Conservation (phyloP, 2,797 vertebrate species). For the Gastrophryne carolinensis region DNA sequence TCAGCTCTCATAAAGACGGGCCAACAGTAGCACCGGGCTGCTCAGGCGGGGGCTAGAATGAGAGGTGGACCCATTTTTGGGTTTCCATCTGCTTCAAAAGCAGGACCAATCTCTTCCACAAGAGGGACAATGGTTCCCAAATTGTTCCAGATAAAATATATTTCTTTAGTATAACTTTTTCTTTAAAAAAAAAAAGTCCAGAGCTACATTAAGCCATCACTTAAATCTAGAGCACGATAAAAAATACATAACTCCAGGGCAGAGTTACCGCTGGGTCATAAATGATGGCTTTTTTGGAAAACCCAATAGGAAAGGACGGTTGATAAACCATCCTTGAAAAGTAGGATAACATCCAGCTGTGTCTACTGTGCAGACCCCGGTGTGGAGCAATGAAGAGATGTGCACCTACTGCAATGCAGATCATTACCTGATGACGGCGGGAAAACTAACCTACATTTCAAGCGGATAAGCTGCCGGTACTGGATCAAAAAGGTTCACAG, state of each 20-base stretch:
- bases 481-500: neutral
- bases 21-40: too few relatives aligned
- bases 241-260: neutral
- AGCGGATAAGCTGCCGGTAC: neutral
- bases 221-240: neutral
- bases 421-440: neutral
- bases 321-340: constrained; percentile 30
- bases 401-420: constrained; percentile 18
- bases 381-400: neutral
- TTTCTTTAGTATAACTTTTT: neutral
- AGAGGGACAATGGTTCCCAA: neutral
- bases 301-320: constrained; percentile 6
- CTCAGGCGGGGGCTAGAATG: too few relatives aligned
- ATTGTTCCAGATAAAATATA: neutral
- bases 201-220: neutral
- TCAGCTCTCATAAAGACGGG: too few relatives aligned
- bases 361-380: neutral
- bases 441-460: constrained; percentile 22
- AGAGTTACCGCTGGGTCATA: constrained; percentile 15
- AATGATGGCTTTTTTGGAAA: constrained; percentile 22
- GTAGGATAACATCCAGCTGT: constrained; percentile 13
- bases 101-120: neutral
- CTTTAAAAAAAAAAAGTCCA: neutral
- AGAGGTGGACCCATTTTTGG: neutral
- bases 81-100: neutral